Percentiles rank a stretch among this genome's conserved stretches.
Conservation (phyloP, 2,797 vertebrate species). For the Bucorvus abyssinicus region DNA sequence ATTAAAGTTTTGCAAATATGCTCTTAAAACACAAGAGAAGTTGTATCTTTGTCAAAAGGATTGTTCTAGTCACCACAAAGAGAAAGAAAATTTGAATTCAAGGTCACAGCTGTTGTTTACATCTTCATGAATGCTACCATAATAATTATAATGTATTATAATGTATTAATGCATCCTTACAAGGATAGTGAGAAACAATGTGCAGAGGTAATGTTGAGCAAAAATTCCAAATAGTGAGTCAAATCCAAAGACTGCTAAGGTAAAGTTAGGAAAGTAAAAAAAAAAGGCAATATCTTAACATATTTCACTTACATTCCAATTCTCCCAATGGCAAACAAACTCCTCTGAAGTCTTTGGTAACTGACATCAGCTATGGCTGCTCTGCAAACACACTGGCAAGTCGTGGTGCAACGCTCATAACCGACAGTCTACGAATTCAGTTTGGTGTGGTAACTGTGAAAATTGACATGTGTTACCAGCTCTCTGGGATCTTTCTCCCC, state of each 20-base stretch:
- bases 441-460: slow-evolving; percentile 80
- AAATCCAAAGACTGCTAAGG: neutral
- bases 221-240: neutral
- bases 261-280: neutral
- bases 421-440: slow-evolving; percentile 74
- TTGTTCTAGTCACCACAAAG: neutral
- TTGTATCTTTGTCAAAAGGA: neutral
- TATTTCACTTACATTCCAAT: slow-evolving; percentile 76
- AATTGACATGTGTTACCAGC: slow-evolving; percentile 74
- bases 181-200: neutral
- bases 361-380: slow-evolving; percentile 74
- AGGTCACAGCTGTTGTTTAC: neutral
- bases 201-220: neutral
- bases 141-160: neutral
- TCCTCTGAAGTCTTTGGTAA: slow-evolving; percentile 72
- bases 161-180: no score
- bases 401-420: slow-evolving; percentile 68
- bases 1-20: neutral
- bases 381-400: slow-evolving; percentile 76
- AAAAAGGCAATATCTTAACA: neutral
- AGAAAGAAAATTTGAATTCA: neutral
- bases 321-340: slow-evolving; percentile 80
- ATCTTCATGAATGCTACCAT: neutral
- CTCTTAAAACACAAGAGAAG: neutral
- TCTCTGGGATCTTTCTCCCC: slow-evolving; percentile 72